A percentile compares a stretch with the other conserved stretches of the same genome.
phyloP scores from a whole-genome alignment of 1,140 invertebrate species.

The Lerema accius region DNA sequence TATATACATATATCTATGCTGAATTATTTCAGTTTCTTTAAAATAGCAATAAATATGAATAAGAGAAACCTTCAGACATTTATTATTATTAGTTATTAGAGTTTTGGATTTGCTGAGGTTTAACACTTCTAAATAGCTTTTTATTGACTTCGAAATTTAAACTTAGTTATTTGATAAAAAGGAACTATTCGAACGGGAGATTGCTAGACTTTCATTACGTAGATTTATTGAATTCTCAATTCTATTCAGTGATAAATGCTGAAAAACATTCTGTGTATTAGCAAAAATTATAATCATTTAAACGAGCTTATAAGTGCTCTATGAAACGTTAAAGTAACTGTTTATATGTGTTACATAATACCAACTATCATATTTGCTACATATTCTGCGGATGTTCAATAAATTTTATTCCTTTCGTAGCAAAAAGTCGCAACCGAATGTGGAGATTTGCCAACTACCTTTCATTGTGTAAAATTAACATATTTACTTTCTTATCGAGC shows the following conservation, averaged over 20 bases:
- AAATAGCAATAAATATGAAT: too few species aligned
- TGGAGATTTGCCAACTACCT: conserved; percentile 48
- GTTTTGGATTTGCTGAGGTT: too few species aligned
- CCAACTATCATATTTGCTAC: background rate
- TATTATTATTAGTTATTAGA: too few species aligned
- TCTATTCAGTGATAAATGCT: too few species aligned
- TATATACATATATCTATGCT: too few species aligned
- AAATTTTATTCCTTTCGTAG: conserved; percentile 52
- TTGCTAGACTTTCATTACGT: conserved; percentile 7
- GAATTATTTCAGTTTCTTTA: too few species aligned
- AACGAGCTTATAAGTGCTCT: conserved; percentile 15
- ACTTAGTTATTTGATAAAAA: background rate
- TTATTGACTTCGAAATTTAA: background rate
- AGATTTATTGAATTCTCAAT: conserved; percentile 24
- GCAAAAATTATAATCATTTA: conserved; percentile 24
- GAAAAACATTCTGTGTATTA: conserved; percentile 18
- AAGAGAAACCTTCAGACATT: too few species aligned
- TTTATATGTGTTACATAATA: background rate
- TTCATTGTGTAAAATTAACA: conserved; percentile 45
- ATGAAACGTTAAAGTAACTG: too few species aligned
- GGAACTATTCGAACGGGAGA: background rate
- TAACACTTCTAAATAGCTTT: background rate
- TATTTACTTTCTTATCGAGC: conserved; percentile 6
- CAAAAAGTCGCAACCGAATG: conserved; percentile 40
- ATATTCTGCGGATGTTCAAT: conserved; percentile 40